Percentiles rank a stretch among this genome's conserved stretches.
Conservation (phyloP, 92 coral and sea anemone species). For the Zoanthus solanderi region DNA sequence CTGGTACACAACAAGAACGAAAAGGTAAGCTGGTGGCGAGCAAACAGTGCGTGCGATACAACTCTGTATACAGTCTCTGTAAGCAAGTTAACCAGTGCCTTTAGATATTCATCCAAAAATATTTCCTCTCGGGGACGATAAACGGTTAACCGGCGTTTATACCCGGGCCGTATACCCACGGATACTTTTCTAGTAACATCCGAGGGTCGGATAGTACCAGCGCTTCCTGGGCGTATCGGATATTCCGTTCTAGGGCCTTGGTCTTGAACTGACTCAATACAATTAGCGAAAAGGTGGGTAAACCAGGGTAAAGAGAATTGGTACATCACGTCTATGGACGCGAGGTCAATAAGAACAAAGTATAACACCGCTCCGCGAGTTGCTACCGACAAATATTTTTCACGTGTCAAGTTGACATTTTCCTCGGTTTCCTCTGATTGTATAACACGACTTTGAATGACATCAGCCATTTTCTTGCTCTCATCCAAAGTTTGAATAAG, state of each 20-base stretch:
- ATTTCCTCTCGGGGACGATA: constrained; percentile 66
- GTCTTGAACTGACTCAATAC: constrained; percentile 74
- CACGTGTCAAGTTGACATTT: constrained; percentile 78
- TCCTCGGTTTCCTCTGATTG: constrained; percentile 89
- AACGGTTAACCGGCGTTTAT: constrained; percentile 66
- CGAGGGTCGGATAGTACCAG: constrained; percentile 89
- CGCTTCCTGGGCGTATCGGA: constrained; percentile 90
- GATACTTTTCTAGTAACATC: constrained; percentile 59
- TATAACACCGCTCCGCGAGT: constrained; percentile 93
- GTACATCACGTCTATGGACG: constrained; percentile 89
- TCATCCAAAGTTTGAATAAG: constrained; percentile 89
- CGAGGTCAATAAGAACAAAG: constrained; percentile 89
- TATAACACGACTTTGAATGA: constrained; percentile 84
- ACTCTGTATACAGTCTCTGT: constrained; percentile 94
- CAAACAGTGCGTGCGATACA: constrained; percentile 88
- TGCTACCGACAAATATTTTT: constrained; percentile 90
- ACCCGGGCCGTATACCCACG: constrained; percentile 66
- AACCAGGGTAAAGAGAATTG: constrained; percentile 97
- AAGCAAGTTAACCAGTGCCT: constrained; percentile 79
- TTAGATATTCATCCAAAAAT: constrained; percentile 79
- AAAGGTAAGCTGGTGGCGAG: constrained; percentile 88
- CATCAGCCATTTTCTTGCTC: constrained; percentile 93
- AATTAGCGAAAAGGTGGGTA: constrained; percentile 81
- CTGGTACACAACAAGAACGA: constrained; percentile 91
- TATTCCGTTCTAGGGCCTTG: constrained; percentile 67